Evolutionary conservation across 2,797 vertebrate species (phyloP), one percentile per base, ranked within the genome.

Genomic region (Dryobates pubescens): DNA sequence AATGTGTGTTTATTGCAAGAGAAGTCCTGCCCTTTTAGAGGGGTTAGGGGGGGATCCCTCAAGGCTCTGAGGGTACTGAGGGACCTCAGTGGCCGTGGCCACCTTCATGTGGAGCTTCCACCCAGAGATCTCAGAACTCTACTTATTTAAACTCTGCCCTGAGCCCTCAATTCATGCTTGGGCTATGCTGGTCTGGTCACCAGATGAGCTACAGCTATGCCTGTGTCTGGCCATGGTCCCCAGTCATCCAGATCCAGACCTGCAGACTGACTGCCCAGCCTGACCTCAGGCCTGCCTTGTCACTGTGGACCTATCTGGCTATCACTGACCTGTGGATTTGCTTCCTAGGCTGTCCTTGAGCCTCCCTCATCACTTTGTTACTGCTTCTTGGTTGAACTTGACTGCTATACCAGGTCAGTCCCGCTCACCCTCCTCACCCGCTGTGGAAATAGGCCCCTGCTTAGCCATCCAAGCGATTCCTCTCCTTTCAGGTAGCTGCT

Each of bases 341-440:
- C 30, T 64, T 54, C n/a, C 38, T 26, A 49, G 43, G 45, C 9
- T 61, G 58, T 13, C 58, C 13, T 32, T 47, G 2, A 58, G 49
- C 49, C 19, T 71, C 56, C 6, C 23, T 70, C 23, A 3, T 71
- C 17, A 3, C 47, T 0, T 1, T 9, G 24, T 2, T 45, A 10
- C 1, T 51, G 14, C 12, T 13, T 27, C 41, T 68, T 30, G n/a
- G 9, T 38, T 24, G 45, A 49, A 41, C 26, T 61, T 23, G 56
- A 13, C 58, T 43, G 26, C 65, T 6, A 1, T 32, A 12, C 38
- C 8, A 0, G 45, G 8, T 26, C 20, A 70, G 32, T 23, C 51
- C 43, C 24, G 27, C n/a, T 73, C 2, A 0, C 43, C 51, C 58
- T 0, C 1, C 19, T 45, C 0, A 0, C 4, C 18, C 49, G 58